These are phyloP conservation scores for Parazoanthus atlanticus DNA, from an alignment of 92 coral and sea anemone genomes.

Conservation along the genomic window DNA sequence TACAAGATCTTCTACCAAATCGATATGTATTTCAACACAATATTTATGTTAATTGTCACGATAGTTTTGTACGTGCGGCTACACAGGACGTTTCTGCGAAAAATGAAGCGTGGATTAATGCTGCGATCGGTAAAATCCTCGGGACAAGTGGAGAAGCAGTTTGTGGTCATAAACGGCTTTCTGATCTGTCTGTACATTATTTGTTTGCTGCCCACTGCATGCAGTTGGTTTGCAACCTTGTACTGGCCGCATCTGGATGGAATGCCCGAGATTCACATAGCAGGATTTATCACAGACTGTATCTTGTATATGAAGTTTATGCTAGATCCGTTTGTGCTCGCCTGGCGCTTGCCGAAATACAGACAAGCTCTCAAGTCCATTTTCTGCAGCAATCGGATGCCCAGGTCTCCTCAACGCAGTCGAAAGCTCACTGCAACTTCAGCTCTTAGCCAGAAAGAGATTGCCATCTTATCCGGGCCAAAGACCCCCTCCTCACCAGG, in stretches of 20 bases:
- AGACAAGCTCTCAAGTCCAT: constrained; percentile 23
- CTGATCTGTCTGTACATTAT: constrained; percentile 12
- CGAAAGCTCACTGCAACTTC: constrained; percentile 26
- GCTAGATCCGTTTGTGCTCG: constrained; percentile 37
- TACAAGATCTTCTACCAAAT: constrained; percentile 34
- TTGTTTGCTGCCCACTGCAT: constrained; percentile 11
- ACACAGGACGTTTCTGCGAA: constrained; percentile 4
- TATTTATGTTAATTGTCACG: constrained; percentile 9
- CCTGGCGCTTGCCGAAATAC: constrained; percentile 39
- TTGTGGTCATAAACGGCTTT: constrained; percentile 28
- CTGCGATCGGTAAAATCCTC: constrained; percentile 15
- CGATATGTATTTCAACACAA: constrained; percentile 31
- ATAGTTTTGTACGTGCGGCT: constrained; percentile 1
- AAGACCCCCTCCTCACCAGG: not conserved
- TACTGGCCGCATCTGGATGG: constrained; percentile 27
- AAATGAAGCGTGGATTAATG: constrained; percentile 13
- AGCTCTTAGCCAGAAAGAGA: constrained; percentile 18
- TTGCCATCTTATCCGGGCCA: not conserved
- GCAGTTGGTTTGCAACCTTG: constrained; percentile 3
- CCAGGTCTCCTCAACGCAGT: constrained; percentile 1
- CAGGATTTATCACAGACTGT: constrained; percentile 13
- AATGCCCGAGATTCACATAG: constrained; percentile 7
- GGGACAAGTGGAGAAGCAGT: constrained; percentile 15
- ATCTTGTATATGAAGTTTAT: constrained; percentile 29
- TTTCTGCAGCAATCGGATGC: not conserved